Conservation (phyloP, 2,113 vertebrate species). For the Pituophis catenifer region DNA sequence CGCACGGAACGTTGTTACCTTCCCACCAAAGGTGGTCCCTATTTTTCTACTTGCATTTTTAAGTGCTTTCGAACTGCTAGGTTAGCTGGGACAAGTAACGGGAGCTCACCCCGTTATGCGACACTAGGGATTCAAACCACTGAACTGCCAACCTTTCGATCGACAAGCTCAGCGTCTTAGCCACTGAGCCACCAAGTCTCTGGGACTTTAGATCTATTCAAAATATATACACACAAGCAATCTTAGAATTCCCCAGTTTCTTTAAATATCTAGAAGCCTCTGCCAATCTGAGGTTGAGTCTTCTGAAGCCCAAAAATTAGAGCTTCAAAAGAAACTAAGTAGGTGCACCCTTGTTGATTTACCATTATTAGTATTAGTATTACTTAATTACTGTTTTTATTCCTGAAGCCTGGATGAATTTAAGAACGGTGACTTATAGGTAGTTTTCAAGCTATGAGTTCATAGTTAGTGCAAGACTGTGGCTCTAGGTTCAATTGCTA, state of each 20-base stretch:
- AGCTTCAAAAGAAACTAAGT: neutral
- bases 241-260: neutral
- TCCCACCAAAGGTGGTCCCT: too few species aligned
- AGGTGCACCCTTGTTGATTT: neutral
- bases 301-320: neutral
- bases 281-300: neutral
- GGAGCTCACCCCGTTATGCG: too few species aligned
- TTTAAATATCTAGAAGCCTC: neutral
- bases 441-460: neutral
- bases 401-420: neutral
- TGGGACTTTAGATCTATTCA: neutral
- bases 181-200: too few species aligned
- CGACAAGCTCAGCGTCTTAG: too few species aligned
- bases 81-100: too few species aligned
- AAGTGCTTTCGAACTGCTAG: too few species aligned
- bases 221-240: neutral
- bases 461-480: neutral
- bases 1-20: too few species aligned
- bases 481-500: neutral
- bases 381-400: neutral
- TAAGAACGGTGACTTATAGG: neutral
- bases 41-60: too few species aligned
- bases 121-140: too few species aligned
- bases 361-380: neutral
- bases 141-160: too few species aligned